Percentiles rank a stretch among this genome's conserved stretches.
phyloP scores from a whole-genome alignment of 2,888 invertebrate genomes.

The Ecliptopera silaceata region DNA sequence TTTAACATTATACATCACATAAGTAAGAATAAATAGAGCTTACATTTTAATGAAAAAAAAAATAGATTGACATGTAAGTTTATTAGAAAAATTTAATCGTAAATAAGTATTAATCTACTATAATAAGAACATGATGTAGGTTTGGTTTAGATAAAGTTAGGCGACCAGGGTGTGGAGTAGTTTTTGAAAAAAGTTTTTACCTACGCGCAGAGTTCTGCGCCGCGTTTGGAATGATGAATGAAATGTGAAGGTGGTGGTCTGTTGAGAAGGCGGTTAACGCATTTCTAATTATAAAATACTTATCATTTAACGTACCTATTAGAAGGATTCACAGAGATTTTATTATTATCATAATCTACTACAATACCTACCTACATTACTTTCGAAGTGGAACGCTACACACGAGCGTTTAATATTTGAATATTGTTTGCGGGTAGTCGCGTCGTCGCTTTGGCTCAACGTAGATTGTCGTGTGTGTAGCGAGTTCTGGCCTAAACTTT shows the following conservation, averaged over 20 bases:
- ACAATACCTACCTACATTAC: conserved; percentile 57
- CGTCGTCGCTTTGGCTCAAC: conserved; percentile 54
- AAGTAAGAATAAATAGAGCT: conserved; percentile 79
- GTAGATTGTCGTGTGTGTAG: conserved; percentile 63
- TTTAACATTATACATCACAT: conserved; percentile 77
- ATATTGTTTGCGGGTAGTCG: conserved; percentile 21
- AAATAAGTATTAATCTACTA: conserved; percentile 74
- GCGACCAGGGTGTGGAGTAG: conserved; percentile 83
- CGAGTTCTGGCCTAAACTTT: conserved; percentile 77
- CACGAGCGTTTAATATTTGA: conserved; percentile 51
- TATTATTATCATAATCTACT: conserved; percentile 40
- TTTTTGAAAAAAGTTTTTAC: conserved; percentile 83
- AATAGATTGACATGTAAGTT: conserved; percentile 76
- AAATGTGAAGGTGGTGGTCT: conserved; percentile 65
- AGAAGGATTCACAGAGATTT: conserved; percentile 67
- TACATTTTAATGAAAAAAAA: conserved; percentile 72
- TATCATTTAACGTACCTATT: conserved; percentile 45
- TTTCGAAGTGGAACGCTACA: conserved; percentile 72
- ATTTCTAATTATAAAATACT: conserved; percentile 59
- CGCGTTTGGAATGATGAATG: conserved; percentile 64
- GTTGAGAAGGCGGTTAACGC: conserved; percentile 63
- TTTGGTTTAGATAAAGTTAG: conserved; percentile 81
- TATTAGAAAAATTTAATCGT: conserved; percentile 74
- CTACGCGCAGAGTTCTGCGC: conserved; percentile 70
- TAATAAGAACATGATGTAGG: conserved; percentile 74